phyloP scores from a whole-genome alignment of 1,140 invertebrate genomes.

The Uloborus diversus region DNA sequence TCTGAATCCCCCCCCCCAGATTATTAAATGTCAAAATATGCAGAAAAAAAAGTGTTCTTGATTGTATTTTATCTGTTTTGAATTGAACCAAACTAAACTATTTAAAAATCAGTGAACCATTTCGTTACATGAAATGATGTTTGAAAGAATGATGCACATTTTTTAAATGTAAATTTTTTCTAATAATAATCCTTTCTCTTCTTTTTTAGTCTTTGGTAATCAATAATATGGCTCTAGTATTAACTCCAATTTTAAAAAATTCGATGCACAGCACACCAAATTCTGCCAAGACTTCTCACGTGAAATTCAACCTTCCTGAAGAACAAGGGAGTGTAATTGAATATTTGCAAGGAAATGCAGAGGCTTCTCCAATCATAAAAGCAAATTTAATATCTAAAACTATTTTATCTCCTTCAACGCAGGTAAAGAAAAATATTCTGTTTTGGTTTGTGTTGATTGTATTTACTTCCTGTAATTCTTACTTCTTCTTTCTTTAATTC shows the following conservation, averaged over 20 bases:
- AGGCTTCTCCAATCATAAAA: neutral
- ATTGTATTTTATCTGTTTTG: too few relatives aligned
- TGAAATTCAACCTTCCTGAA: conserved; percentile 20
- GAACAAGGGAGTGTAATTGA: conserved; percentile 16
- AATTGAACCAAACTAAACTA: too few relatives aligned
- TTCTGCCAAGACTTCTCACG: neutral
- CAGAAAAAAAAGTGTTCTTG: too few relatives aligned
- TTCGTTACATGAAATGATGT: too few relatives aligned
- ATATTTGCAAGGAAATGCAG: neutral
- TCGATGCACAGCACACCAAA: neutral
- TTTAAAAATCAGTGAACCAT: too few relatives aligned
- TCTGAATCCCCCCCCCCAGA: too few relatives aligned
- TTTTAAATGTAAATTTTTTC: too few relatives aligned
- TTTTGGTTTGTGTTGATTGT: neutral
- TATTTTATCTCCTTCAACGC: neutral
- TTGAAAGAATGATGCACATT: too few relatives aligned
- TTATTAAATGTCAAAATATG: too few relatives aligned
- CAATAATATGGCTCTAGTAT: conserved; percentile 3
- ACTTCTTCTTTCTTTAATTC: neutral
- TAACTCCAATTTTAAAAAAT: conserved; percentile 26
- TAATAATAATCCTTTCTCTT: too few relatives aligned
- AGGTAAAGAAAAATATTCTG: conserved; percentile 8
- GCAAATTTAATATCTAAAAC: conserved; percentile 1
- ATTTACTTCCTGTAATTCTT: neutral
- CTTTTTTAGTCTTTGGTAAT: too few relatives aligned